Base-by-base conservation (phyloP, 2,888 invertebrate species). In the Microplitis deprimator region DNA sequence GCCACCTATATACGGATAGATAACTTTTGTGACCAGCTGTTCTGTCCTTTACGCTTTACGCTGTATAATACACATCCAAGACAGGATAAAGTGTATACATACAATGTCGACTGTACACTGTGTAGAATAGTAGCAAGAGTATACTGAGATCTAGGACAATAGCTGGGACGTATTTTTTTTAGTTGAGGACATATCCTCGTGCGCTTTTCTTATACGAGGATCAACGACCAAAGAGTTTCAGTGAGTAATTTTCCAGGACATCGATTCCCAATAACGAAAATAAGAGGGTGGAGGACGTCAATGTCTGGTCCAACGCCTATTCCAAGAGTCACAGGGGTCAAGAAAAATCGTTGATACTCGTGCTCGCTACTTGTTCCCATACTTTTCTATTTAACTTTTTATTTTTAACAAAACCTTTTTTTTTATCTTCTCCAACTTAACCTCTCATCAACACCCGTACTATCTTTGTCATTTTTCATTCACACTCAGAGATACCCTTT, bases 211-310 rank as follows among this genome's bases (percentile, higher is more conserved):
- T 73, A 60, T 59, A 74, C 73, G 77, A 77, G 60, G 81, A 81
- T 80, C 79, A 83, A 68, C 39, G 72, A 72, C 68, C 62, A 62
- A 61, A 39, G 59, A 68, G 41, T 16, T 16, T 82, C 82, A 50
- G 13, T 82, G 71, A 79, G 78, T 82, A 86, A 86, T 86, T 85
- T 86, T 86, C 85, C 84, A 81, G 79, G 70, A 84, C 84, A 81
- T 85, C 84, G 82, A 77, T 75, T 79, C 67, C 75, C 76, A 77
- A 84, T 81, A 82, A 82, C 73, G 80, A 73, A 74, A 76, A 65
- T 73, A 20, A 68, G 75, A 77, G 72, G 75, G 59, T 50, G 68
- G 80, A 82, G 82, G 84, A 83, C 83, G 83, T 84, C 80, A 79
- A 82, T 50, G 50, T 79, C 79, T 81, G 84, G 82, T 83, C 85